Evolutionary conservation across 1,140 invertebrate genomes (phyloP), one percentile per base, ranked within the genome.

Genomic region (Drosophila tsacasi): DNA sequence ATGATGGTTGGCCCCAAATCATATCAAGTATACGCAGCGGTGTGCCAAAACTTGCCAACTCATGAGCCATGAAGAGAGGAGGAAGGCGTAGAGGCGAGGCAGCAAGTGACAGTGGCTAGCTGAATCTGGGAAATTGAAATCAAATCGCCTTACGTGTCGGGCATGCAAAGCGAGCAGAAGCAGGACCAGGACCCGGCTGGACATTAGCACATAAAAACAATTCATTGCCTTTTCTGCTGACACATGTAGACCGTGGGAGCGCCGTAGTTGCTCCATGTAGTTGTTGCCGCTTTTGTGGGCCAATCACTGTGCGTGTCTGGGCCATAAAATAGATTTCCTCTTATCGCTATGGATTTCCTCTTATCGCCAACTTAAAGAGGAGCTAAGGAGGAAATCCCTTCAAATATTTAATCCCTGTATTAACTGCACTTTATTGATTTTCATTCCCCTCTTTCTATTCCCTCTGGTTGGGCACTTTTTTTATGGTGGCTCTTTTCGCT

Each of bases 121-220:
- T 81, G 89, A 92, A 92, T 91, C 89, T 90, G 84, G 82, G 81
- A 91, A 91, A 91, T 91, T 91, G 90, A 91, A 91, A 92, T 92
- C 90, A 91, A 91, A 91, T 92, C 90, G 83, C 64, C 82, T 92
- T 91, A 91, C 90, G 90, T 91, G 90, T 81, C 76, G 44, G 19
- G 90, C 80, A 91, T 91, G 77, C 80, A 83, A 85, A 80, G 67
- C 66, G 63, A 40, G 62, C 9, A 19, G 71, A 1, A 13, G 10
- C n/a, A 32, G 50, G 50, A 19, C 62, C 58, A 21, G 35, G 44
- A 46, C 30, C 30, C 52, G 54, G 54, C 54, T 54, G 64, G 65
- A 63, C 77, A 90, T 90, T 90, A 89, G 85, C 85, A 90, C 85
- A 89, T 89, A 90, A 89, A 89, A 81, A 90, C 81, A 90, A 89